Conservation (phyloP, 64 coral and sea anemone species). For the Montipora efflorescens region DNA sequence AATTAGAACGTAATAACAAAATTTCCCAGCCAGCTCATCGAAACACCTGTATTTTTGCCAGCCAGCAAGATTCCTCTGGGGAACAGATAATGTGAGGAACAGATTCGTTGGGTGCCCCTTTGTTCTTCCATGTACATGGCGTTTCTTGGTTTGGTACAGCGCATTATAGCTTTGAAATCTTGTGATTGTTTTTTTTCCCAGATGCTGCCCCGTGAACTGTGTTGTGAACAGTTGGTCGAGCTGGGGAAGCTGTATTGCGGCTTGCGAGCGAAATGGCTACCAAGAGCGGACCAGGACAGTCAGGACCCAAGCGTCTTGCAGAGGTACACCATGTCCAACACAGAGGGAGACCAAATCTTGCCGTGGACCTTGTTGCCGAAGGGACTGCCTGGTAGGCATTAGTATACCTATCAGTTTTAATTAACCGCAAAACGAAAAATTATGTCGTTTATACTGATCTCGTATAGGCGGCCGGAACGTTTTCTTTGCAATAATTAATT, state of each 20-base stretch:
- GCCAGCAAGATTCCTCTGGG: too few species aligned
- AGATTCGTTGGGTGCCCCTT: too few species aligned
- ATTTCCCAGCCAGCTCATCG: too few species aligned
- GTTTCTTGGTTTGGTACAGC: too few species aligned
- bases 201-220: slow-evolving; percentile 85
- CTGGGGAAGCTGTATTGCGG: slow-evolving; percentile 83
- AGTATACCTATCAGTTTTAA: not conserved
- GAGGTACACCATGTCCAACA: slow-evolving; percentile 77
- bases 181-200: not conserved
- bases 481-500: too few species aligned
- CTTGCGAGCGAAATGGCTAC: slow-evolving; percentile 65
- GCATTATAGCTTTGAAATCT: not conserved
- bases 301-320: slow-evolving; percentile 45
- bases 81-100: too few species aligned
- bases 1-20: too few species aligned
- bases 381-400: slow-evolving; percentile 60
- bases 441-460: too few species aligned
- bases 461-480: too few species aligned
- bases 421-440: too few species aligned
- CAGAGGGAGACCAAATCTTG: slow-evolving; percentile 70
- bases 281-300: slow-evolving; percentile 67
- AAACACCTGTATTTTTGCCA: too few species aligned
- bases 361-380: slow-evolving; percentile 75
- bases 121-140: too few species aligned
- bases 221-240: slow-evolving; percentile 56